A percentile compares a stretch with the other conserved stretches of the same genome.
These are phyloP conservation scores for Sebastes elongatus DNA, from an alignment of 2,797 vertebrate species.

Conservation along the genomic window DNA sequence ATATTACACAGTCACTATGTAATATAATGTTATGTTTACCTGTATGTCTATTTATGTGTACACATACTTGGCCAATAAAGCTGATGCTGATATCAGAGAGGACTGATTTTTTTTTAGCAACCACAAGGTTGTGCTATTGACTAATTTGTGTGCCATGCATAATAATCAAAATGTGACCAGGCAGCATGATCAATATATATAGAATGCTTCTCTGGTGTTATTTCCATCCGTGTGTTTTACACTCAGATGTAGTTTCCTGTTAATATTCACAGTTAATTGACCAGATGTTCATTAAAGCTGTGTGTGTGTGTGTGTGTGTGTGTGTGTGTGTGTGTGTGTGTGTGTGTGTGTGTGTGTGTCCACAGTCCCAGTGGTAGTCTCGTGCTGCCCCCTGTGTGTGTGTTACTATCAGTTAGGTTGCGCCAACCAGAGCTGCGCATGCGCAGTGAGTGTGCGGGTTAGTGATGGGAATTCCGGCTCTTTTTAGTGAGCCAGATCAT, in stretches of 20 bases:
- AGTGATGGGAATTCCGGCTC: too few relatives aligned
- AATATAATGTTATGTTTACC: neutral
- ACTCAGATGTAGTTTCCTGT: neutral
- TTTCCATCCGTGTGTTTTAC: neutral
- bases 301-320: neutral
- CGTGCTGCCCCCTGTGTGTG: slow-evolving; percentile 49
- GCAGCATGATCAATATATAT: neutral
- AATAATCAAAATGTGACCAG: neutral
- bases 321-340: neutral
- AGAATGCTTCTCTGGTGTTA: neutral
- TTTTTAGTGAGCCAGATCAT: too few relatives aligned
- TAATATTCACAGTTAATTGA: neutral
- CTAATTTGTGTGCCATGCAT: slow-evolving; percentile 3
- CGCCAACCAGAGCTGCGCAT: slow-evolving; percentile 63
- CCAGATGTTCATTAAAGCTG: neutral
- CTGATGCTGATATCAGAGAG: neutral
- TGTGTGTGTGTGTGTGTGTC: neutral
- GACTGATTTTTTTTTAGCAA: neutral
- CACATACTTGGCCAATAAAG: neutral
- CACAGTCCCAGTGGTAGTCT: neutral
- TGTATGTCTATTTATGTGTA: neutral
- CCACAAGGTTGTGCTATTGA: slow-evolving; percentile 69
- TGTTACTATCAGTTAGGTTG: slow-evolving; percentile 71
- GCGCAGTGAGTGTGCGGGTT: slow-evolving; percentile 71
- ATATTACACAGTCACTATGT: too few relatives aligned